Conservation (phyloP, 2,797 vertebrate species). For the Thripadectes ignobilis region DNA sequence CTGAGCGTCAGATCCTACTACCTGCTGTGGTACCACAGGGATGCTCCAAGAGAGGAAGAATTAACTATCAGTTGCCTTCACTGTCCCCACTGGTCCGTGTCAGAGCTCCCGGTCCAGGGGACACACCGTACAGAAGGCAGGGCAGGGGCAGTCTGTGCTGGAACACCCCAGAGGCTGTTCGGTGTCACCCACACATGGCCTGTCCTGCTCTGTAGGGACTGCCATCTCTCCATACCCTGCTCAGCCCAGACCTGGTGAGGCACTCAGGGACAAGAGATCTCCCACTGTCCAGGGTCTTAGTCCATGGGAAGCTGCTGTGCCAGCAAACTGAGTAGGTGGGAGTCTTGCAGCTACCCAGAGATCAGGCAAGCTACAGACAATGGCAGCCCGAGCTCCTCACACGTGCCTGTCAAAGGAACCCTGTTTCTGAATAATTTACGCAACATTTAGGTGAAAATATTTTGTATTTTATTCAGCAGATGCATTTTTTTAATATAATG, state of each 20-base stretch:
- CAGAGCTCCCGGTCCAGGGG: fast-evolving
- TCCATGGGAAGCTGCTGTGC: neutral
- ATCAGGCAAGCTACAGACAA: neutral
- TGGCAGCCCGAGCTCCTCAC: neutral
- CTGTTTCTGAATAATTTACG: constrained; percentile 62
- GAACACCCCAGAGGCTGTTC: neutral
- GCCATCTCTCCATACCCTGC: neutral
- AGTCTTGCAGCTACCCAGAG: neutral
- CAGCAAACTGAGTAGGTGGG: neutral
- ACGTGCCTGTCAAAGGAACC: constrained; percentile 39
- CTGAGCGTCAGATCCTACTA: neutral
- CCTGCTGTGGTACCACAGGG: neutral
- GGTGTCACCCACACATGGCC: fast-evolving
- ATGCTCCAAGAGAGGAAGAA: neutral
- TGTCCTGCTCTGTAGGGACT: neutral
- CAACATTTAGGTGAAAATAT: constrained; percentile 71
- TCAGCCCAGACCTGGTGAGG: neutral
- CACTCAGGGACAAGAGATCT: fast-evolving
- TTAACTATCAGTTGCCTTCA: neutral
- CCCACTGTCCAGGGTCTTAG: neutral
- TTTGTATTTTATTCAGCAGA: constrained; percentile 70
- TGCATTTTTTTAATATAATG: constrained; percentile 45
- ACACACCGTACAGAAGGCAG: neutral
- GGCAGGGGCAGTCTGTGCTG: neutral
- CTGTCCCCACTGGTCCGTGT: neutral